Percentiles rank a stretch among this genome's conserved stretches.
These are phyloP conservation scores for Diadophis punctatus DNA, from an alignment of 2,113 vertebrate species.

Conservation along the genomic window DNA sequence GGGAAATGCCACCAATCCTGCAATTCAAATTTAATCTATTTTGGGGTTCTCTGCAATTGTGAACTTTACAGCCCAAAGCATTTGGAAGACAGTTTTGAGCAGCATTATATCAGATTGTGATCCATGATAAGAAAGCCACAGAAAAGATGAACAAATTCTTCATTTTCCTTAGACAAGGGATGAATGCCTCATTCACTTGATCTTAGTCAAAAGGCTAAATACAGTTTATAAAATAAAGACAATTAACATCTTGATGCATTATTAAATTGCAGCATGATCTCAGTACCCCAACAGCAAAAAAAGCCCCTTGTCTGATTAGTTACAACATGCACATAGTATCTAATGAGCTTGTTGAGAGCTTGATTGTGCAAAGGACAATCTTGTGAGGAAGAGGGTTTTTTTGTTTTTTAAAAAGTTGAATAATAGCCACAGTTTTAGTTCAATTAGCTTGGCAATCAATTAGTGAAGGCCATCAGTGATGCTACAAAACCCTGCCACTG, in stretches of 20 bases:
- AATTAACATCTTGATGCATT: neutral
- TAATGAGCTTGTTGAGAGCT: neutral
- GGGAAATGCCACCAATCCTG: neutral
- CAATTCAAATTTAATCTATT: neutral
- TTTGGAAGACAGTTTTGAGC: neutral
- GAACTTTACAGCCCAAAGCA: neutral
- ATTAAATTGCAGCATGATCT: neutral
- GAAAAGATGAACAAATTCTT: neutral
- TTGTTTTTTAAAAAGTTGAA: neutral
- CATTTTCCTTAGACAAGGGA: neutral
- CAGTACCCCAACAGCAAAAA: neutral
- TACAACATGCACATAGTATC: neutral
- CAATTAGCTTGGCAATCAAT: conserved; percentile 15
- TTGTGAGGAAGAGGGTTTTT: neutral
- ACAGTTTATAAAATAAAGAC: neutral
- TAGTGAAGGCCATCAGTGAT: neutral
- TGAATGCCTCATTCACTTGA: neutral
- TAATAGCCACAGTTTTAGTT: conserved; percentile 3
- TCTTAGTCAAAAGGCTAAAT: neutral
- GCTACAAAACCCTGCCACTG: neutral
- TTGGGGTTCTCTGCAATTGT: neutral
- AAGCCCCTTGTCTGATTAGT: neutral
- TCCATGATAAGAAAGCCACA: neutral
- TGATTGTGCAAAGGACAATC: neutral
- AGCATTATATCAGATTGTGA: neutral